Conservation (phyloP, 2,113 vertebrate species). For the Pseudopipra pipra region DNA sequence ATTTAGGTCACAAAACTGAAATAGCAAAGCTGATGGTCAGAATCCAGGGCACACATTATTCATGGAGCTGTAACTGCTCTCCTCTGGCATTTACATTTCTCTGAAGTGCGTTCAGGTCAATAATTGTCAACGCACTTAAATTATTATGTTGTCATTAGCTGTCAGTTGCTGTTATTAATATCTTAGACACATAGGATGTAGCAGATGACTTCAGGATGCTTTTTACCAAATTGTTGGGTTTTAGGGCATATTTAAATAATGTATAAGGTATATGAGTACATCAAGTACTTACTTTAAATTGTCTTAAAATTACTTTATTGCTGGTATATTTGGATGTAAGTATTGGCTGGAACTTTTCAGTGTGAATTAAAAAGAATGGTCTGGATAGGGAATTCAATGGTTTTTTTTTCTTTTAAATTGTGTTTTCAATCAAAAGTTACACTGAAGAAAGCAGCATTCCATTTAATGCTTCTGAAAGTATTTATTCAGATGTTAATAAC, state of each 20-base stretch:
- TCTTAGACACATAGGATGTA: not conserved
- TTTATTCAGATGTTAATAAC: conserved; percentile 36
- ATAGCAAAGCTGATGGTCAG: conserved; percentile 41
- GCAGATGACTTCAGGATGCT: not conserved
- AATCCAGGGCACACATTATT: conserved; percentile 32
- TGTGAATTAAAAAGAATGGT: not conserved
- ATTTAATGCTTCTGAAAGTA: conserved; percentile 27
- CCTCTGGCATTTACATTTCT: conserved; percentile 23
- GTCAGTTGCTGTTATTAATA: not conserved
- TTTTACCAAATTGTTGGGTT: not conserved
- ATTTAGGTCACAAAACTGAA: conserved; percentile 35
- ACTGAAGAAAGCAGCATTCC: not conserved
- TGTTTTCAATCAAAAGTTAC: conserved; percentile 40
- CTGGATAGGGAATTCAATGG: not conserved
- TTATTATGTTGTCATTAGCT: conserved; percentile 15
- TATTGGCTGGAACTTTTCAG: not conserved
- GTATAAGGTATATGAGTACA: not conserved
- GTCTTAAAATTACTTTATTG: not conserved
- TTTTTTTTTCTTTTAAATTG: not conserved
- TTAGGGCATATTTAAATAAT: not conserved
- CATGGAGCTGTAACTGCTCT: not conserved
- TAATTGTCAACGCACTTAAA: not conserved
- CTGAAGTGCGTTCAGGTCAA: not conserved
- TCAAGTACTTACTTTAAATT: not conserved
- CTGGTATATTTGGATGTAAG: not conserved